Evolutionary conservation across 2,888 invertebrate species (phyloP).

Genomic region (Epiblema foenella): DNA sequence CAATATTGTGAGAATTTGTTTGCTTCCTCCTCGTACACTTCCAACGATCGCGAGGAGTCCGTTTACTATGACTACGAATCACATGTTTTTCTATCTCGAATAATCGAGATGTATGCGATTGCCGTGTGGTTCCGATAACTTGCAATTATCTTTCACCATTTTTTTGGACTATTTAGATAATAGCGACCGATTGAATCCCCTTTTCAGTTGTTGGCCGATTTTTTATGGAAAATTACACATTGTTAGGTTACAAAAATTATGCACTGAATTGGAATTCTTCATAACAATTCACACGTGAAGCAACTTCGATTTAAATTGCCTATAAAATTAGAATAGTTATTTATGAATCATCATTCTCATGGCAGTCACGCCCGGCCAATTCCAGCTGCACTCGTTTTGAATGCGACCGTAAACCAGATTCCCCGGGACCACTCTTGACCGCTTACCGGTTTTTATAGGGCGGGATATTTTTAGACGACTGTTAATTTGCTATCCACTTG

Average conservation of each 20-base stretch:
- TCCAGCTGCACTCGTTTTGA: not conserved
- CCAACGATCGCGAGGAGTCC: not conserved
- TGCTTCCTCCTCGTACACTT: constrained; percentile 44
- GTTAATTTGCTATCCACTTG: constrained; percentile 33
- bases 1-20: constrained; percentile 49
- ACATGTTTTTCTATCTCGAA: not conserved
- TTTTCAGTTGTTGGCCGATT: not conserved
- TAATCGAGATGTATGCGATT: not conserved
- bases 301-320: not conserved
- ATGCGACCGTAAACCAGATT: not conserved
- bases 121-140: not conserved
- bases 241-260: no score
- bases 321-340: not conserved
- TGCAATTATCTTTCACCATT: not conserved
- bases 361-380: not conserved
- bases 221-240: not conserved
- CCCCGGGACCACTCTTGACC: not conserved
- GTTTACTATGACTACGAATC: not conserved
- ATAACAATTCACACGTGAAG: not conserved
- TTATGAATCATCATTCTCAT: not conserved
- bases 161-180: not conserved
- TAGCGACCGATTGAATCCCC: not conserved
- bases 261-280: not conserved
- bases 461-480: constrained; percentile 9
- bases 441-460: constrained; percentile 13